Evolutionary conservation across 2,113 vertebrate genomes (phyloP), one percentile per base, ranked within the genome.

Genomic region (Choloepus hoffmanni): DNA sequence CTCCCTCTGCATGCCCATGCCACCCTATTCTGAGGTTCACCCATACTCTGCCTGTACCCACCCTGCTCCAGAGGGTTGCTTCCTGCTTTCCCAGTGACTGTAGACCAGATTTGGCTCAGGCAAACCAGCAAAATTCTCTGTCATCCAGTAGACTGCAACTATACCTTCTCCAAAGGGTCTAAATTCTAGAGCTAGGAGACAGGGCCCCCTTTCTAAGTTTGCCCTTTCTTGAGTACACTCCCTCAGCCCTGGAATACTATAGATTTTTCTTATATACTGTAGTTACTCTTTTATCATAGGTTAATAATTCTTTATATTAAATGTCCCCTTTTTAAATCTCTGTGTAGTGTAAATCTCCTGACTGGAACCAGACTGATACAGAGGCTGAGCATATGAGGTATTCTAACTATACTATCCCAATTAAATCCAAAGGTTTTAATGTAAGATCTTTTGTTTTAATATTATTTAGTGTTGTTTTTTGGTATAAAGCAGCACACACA

Each of bases 331-430:
- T 89, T 94, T 76, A 63, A 91, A 65, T 73, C 79, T 60, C n/a
- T 60, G 65, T 48, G 65, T 30, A 36, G 14, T 76, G 90, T 58
- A n/a, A 45, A 7, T 65, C 33, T 55, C 53, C 24, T 92, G 30
- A 36, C n/a, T 58, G 40, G 53, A 86, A 33, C 33, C 45, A 94
- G 33, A 48, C 5, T 45, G 33, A 76, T 73, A 81, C 30, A 65
- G 36, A 86, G 33, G 50, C 2, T 36, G 24, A 90, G 13, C 23
- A 50, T 15, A 10, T 67, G 48, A 72, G 55, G 11, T 40, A n/a
- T 33, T 85, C 81, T 94, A 72, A 50, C n/a, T 85, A 33, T 36
- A 88, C 62, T 50, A 94, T 13, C 89, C 23, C 16, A 86, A 28
- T 65, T 53, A 85, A 68, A 68, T 72, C 30, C 33, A 81, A 77